Percentiles rank a stretch among this genome's conserved stretches.
These are phyloP conservation scores for Typhlichthys eigenmanni DNA, from an alignment of 2,797 vertebrate species.

Conservation along the genomic window DNA sequence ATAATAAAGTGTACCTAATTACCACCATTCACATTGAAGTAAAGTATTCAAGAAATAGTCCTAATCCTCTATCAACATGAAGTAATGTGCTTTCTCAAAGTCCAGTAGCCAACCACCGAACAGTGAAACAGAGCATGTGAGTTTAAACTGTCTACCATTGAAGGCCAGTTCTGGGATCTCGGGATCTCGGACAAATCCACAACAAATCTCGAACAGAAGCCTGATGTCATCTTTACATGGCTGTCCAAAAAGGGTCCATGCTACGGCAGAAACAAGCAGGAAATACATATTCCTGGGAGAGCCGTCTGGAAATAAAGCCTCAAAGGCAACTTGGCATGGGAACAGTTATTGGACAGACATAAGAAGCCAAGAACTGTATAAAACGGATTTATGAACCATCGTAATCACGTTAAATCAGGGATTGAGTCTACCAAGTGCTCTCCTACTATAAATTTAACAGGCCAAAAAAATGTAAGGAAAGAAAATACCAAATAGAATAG, in stretches of 20 bases:
- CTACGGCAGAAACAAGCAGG: constrained; percentile 19
- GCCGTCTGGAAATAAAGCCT: constrained; percentile 12
- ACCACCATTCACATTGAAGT: constrained; percentile 7
- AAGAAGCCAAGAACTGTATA: constrained; percentile 12
- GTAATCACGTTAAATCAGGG: constrained; percentile 15
- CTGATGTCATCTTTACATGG: constrained; percentile 20
- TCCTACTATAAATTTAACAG: constrained; percentile 26
- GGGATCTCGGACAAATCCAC: constrained; percentile 5
- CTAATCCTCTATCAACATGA: constrained; percentile 12
- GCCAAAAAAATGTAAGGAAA: constrained; percentile 3
- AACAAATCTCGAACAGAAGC: constrained; percentile 25
- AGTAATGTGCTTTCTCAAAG: neutral
- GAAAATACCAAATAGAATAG: constrained; percentile 17
- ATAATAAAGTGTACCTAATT: constrained; percentile 17
- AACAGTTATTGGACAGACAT: constrained; percentile 5
- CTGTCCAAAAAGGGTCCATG: constrained; percentile 10
- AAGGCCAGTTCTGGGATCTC: neutral
- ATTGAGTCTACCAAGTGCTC: constrained; percentile 15
- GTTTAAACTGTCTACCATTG: neutral
- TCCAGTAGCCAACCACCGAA: neutral
- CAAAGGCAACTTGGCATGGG: constrained; percentile 13
- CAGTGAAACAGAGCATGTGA: neutral
- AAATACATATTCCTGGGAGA: neutral
- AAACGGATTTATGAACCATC: constrained; percentile 15
- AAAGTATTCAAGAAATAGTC: constrained; percentile 6